Conservation (phyloP, 2,113 vertebrate genomes). For the Toxostoma redivivum region DNA sequence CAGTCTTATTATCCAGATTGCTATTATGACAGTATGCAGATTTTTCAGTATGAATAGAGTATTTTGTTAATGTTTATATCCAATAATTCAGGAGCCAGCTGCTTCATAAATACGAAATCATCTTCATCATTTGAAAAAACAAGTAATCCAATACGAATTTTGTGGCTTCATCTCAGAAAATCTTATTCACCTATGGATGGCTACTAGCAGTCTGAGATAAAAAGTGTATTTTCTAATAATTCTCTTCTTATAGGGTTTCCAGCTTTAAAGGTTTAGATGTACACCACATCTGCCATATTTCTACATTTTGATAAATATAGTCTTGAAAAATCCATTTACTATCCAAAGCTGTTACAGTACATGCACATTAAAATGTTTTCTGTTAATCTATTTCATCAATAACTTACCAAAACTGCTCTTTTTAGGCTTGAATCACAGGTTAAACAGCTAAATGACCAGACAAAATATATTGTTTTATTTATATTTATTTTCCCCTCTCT, state of each 20-base stretch:
- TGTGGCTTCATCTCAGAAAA: neutral
- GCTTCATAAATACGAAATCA: slow-evolving; percentile 18
- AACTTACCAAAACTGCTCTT: neutral
- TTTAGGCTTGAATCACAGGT: neutral
- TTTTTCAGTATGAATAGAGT: neutral
- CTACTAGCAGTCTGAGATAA: neutral
- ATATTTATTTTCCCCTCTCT: neutral
- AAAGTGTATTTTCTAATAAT: neutral
- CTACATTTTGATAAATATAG: neutral
- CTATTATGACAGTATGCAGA: neutral
- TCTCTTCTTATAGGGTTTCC: neutral
- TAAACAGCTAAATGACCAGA: neutral
- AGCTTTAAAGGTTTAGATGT: neutral
- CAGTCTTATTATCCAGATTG: neutral
- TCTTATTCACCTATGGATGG: neutral
- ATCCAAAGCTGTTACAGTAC: neutral
- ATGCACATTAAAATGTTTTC: neutral
- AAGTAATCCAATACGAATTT: neutral
- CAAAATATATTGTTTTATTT: neutral
- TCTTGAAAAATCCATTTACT: neutral
- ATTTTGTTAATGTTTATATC: slow-evolving; percentile 13
- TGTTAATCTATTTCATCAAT: neutral
- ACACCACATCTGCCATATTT: neutral
- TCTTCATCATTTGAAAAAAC: neutral
- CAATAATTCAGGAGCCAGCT: slow-evolving; percentile 1